Percentiles rank a stretch among this genome's conserved stretches.
These are phyloP conservation scores for Menura novaehollandiae DNA, from an alignment of 2,113 vertebrate genomes.

Conservation along the genomic window DNA sequence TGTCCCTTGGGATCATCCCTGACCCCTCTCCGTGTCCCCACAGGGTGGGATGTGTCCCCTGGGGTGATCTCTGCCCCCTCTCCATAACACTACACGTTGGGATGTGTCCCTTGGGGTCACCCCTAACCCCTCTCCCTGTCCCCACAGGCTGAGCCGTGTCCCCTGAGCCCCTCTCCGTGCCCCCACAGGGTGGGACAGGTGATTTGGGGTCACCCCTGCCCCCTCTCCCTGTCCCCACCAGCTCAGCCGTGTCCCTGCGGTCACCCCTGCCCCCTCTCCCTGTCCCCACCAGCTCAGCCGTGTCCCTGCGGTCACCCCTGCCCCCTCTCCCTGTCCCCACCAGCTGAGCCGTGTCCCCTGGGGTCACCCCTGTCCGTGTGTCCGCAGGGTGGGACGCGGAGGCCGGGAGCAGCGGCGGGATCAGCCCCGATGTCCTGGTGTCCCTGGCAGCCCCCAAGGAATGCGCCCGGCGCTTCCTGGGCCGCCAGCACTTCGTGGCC, in stretches of 20 bases:
- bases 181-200: no score
- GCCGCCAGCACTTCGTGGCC: slow-evolving; percentile 89
- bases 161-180: neutral
- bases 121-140: neutral
- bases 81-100: no score
- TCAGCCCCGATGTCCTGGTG: slow-evolving; percentile 88
- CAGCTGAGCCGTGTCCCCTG: neutral
- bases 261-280: neutral
- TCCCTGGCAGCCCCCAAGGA: slow-evolving; percentile 89
- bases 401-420: slow-evolving; percentile 75
- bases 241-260: neutral
- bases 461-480: slow-evolving; percentile 83
- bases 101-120: no score
- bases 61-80: neutral
- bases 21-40: neutral
- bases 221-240: neutral
- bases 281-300: no score
- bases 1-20: neutral
- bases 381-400: slow-evolving; percentile 85
- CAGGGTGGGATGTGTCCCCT: slow-evolving; percentile 82
- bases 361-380: neutral
- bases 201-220: neutral
- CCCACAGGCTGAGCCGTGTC: neutral
- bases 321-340: no score
- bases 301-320: no score